A percentile compares a stretch with the other conserved stretches of the same genome.
Evolutionary conservation across 2,797 vertebrate species (phyloP).

Genomic region (Halcyon badia): DNA sequence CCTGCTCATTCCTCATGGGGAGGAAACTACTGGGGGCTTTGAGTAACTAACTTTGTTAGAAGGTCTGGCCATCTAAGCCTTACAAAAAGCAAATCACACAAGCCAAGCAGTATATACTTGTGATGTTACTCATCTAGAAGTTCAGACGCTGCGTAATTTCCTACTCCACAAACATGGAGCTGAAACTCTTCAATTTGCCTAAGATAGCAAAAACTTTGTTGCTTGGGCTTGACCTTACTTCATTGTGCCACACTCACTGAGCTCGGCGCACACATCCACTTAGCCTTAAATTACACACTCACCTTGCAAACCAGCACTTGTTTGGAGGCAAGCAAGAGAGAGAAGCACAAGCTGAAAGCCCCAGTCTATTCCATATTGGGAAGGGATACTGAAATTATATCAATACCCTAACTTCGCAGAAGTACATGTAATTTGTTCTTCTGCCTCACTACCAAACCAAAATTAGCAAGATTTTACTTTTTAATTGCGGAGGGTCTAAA

Average conservation of each 20-base stretch:
- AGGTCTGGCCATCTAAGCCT: neutral
- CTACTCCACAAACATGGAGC: neutral
- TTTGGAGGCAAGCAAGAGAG: neutral
- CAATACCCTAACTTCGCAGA: neutral
- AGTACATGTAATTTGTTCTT: neutral
- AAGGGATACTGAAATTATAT: neutral
- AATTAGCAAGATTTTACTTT: neutral
- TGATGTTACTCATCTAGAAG: neutral
- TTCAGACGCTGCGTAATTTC: neutral
- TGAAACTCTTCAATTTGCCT: neutral
- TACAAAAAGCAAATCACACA: neutral
- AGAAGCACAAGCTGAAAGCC: neutral
- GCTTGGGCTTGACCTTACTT: neutral
- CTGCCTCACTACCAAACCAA: neutral
- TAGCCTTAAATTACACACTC: neutral
- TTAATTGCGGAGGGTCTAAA: neutral
- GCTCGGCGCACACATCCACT: neutral
- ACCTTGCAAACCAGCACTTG: neutral
- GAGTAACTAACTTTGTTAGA: neutral
- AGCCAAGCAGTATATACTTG: rapidly evolving
- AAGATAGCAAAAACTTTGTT: neutral
- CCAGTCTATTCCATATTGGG: neutral
- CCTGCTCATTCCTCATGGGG: neutral
- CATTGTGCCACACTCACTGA: neutral
- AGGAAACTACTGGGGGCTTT: neutral